Evolutionary conservation across 1,140 invertebrate genomes (phyloP), one percentile per base, ranked within the genome.

Genomic region (Rhopalosiphum padi): DNA sequence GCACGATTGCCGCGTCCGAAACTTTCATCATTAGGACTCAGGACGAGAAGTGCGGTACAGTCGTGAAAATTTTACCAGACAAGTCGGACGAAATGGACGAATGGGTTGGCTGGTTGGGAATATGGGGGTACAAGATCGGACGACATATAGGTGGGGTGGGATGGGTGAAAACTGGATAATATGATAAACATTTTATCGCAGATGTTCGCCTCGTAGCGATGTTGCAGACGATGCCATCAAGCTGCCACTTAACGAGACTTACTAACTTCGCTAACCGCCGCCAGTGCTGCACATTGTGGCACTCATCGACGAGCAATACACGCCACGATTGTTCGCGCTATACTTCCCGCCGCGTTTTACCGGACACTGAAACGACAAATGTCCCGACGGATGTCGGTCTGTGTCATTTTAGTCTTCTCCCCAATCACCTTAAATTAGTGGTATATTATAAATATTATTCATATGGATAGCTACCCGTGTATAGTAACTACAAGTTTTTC

Each of bases 241-340:
- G 68, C 91, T 92, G 91, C 77, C 91, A 92, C 91, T 92, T 92
- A 92, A 92, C 77, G 91, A 92, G 91, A 92, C 91, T 92, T 92
- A 51, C 77, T 83, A 92, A 92, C 91, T 92, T 92, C 46, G 25
- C 91, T 46, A 51, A 35, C 43, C 43, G n/a, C 68, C 43, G 43
- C 5, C 21, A 6, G 46, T 6, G 43, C 46, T 83, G 30, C 15
- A 30, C 60, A 18, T 30, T 68, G 11, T 68, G 60, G n/a, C 60
- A 77, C n/a, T 77, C 60, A n/a, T 77, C 43, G 46, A 22, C 43
- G 60, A 46, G 51, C 21, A n/a, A 91, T 68, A 91, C 82, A 48
- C 46, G 91, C n/a, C 15, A 5, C 30, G 68, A 85, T 48, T 77
- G 9, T 91, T 91, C 90, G 68, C n/a, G 48, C 68, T 48, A 30